Percentiles rank a stretch among this genome's conserved stretches.
Evolutionary conservation across 2,888 invertebrate species (phyloP).

Genomic region (Pachydiplax longipennis): DNA sequence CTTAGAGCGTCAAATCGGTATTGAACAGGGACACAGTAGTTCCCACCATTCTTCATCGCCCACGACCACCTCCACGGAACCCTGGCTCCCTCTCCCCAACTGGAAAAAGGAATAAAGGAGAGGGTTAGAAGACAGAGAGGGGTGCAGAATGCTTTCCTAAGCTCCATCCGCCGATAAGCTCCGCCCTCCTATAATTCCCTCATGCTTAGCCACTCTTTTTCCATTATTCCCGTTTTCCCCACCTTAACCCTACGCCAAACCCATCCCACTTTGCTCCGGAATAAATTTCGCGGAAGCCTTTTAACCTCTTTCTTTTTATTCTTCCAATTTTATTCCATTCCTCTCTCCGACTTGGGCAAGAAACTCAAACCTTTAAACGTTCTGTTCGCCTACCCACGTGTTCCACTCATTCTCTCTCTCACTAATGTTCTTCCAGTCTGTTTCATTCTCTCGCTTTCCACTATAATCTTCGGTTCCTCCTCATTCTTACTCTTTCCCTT

Average conservation of each 20-base stretch:
- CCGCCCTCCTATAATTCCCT: not conserved
- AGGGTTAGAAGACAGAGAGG: not conserved
- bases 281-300: slow-evolving; percentile 25
- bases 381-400: too few relatives aligned
- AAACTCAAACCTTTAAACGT: too few relatives aligned
- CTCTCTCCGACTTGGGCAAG: not conserved
- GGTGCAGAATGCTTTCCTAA: not conserved
- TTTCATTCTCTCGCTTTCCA: not conserved
- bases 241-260: not conserved
- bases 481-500: not conserved
- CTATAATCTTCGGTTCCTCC: too few relatives aligned
- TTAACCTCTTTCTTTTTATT: not conserved
- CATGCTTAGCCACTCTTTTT: slow-evolving; percentile 23
- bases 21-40: not conserved
- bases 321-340: not conserved
- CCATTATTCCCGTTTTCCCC: not conserved
- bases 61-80: not conserved
- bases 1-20: slow-evolving; percentile 15
- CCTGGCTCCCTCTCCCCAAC: not conserved
- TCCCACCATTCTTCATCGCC: slow-evolving; percentile 8
- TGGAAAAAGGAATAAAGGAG: not conserved
- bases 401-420: not conserved
- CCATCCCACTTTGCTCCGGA: not conserved
- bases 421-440: not conserved
- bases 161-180: slow-evolving; percentile 1